A percentile compares a stretch with the other conserved stretches of the same genome.
These are phyloP conservation scores for Stenurella melanura DNA, from an alignment of 2,888 invertebrate species.

Conservation along the genomic window DNA sequence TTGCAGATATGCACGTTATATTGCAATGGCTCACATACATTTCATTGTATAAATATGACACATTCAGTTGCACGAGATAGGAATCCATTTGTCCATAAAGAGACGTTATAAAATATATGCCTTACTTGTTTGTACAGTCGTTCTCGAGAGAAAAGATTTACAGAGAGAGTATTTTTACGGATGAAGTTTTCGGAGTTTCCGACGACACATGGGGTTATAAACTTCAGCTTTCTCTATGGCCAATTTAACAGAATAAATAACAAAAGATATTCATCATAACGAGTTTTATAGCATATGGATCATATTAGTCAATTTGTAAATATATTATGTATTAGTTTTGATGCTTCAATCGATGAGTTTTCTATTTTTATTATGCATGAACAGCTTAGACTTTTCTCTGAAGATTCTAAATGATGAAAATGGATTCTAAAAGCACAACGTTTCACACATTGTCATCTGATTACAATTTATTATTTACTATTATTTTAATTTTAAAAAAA, in stretches of 20 bases:
- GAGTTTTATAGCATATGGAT: not conserved
- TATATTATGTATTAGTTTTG: too few relatives aligned
- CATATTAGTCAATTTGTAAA: not conserved
- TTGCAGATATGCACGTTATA: slow-evolving; percentile 11
- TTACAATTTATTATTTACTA: too few relatives aligned
- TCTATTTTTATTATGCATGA: too few relatives aligned
- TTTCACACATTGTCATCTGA: too few relatives aligned
- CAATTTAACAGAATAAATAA: slow-evolving; percentile 32
- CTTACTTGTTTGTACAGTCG: slow-evolving; percentile 44
- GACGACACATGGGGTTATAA: slow-evolving; percentile 26
- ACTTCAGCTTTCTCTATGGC: slow-evolving; percentile 8
- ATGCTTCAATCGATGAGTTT: too few relatives aligned
- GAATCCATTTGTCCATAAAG: slow-evolving; percentile 47
- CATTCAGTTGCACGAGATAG: slow-evolving; percentile 46
- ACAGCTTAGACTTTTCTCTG: too few relatives aligned
- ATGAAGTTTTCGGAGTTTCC: slow-evolving; percentile 29
- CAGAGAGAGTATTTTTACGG: slow-evolving; percentile 45
- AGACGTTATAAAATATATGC: slow-evolving; percentile 49
- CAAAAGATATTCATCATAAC: not conserved
- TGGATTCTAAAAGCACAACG: too few relatives aligned
- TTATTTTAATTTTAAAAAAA: too few relatives aligned
- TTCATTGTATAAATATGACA: slow-evolving; percentile 49
- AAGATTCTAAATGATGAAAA: too few relatives aligned
- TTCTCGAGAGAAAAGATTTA: slow-evolving; percentile 47
- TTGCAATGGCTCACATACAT: slow-evolving; percentile 31